Evolutionary conservation across 2,888 invertebrate species (phyloP).

Genomic region (Caradrina kadenii): DNA sequence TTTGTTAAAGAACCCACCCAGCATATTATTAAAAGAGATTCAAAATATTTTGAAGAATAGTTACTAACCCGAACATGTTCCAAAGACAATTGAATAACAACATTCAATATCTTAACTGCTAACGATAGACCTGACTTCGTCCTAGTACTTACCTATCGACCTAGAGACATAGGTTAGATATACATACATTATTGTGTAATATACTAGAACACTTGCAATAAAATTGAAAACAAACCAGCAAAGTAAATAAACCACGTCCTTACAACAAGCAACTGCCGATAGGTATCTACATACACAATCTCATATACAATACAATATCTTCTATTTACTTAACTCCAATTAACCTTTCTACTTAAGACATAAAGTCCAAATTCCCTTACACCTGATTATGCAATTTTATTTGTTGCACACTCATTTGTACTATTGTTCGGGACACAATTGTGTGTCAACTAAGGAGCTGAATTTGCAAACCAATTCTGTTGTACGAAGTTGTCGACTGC

Average conservation of each 20-base stretch:
- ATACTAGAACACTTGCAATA: conserved; percentile 9
- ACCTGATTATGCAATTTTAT: conserved; percentile 54
- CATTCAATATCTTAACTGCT: not conserved
- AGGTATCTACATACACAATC: conserved; percentile 21
- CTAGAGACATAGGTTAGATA: conserved; percentile 12
- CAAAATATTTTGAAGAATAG: no score
- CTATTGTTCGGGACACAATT: conserved; percentile 77
- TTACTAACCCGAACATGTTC: not conserved
- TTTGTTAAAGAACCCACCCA: no score
- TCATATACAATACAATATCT: conserved; percentile 4
- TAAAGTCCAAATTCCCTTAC: conserved; percentile 52
- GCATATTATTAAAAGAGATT: no score
- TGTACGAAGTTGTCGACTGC: conserved; percentile 54
- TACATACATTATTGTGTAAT: conserved; percentile 22
- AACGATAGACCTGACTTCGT: not conserved
- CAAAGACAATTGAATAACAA: not conserved
- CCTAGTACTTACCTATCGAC: not conserved
- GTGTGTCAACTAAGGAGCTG: conserved; percentile 71
- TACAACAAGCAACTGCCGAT: conserved; percentile 28
- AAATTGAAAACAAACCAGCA: conserved; percentile 10
- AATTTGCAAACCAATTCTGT: conserved; percentile 71
- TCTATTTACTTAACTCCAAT: conserved; percentile 7
- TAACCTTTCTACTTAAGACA: conserved; percentile 16
- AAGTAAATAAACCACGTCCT: conserved; percentile 42
- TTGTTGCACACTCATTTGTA: conserved; percentile 51